Evolutionary conservation across 2,888 invertebrate genomes (phyloP).

Genomic region (Orthosia cruda): DNA sequence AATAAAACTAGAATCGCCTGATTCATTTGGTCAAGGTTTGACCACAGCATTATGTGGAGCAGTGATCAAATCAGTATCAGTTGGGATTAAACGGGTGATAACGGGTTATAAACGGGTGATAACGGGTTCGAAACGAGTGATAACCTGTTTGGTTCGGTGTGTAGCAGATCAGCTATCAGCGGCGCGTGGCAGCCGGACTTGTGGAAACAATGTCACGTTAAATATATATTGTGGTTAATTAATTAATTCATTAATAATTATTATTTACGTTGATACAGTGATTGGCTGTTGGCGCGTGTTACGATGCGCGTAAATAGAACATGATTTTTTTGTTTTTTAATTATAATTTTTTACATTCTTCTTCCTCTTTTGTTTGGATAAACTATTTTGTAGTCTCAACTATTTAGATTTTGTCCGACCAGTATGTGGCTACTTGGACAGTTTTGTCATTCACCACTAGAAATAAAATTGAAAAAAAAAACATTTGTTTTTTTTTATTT

Average conservation of each 20-base stretch:
- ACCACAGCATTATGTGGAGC: constrained; percentile 32
- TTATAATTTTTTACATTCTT: too few relatives aligned
- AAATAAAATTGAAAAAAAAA: too few relatives aligned
- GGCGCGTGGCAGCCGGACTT: constrained; percentile 54
- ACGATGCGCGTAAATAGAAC: background rate
- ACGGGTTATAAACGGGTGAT: constrained; percentile 12
- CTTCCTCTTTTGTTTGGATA: too few relatives aligned
- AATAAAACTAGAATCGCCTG: background rate
- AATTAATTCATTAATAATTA: constrained; percentile 8
- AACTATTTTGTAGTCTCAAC: too few relatives aligned
- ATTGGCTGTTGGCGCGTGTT: constrained; percentile 32
- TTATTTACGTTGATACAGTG: constrained; percentile 13
- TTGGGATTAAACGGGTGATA: constrained; percentile 36
- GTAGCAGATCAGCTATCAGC: constrained; percentile 48
- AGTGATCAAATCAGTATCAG: constrained; percentile 28
- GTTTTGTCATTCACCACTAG: too few relatives aligned
- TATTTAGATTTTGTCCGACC: too few relatives aligned
- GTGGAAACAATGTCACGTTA: constrained; percentile 46
- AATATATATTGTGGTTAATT: constrained; percentile 31
- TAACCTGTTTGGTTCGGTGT: constrained; percentile 35
- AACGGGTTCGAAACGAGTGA: constrained; percentile 14
- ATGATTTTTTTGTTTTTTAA: background rate
- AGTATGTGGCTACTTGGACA: too few relatives aligned
- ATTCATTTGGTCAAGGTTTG: constrained; percentile 39
- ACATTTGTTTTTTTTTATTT: too few relatives aligned